phyloP scores from a whole-genome alignment of 2,888 invertebrate genomes.

The Leucophenga montana region DNA sequence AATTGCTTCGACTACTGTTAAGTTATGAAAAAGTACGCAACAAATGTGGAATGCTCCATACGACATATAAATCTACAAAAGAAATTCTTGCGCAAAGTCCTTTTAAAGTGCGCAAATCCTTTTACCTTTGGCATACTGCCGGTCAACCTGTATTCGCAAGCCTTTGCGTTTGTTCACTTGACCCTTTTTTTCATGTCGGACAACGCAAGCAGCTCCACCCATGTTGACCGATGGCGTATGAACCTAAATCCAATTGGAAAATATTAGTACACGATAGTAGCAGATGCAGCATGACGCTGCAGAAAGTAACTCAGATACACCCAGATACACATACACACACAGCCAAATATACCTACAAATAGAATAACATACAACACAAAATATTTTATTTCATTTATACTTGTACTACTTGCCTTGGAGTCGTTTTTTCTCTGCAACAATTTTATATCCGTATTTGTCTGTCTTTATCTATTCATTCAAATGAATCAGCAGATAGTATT shows the following conservation, averaged over 20 bases:
- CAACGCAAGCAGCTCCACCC: slow-evolving; percentile 50
- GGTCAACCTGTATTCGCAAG: too few species aligned
- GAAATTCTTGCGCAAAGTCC: too few species aligned
- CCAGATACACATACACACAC: slow-evolving; percentile 30
- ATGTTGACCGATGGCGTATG: slow-evolving; percentile 61
- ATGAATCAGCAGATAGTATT: slow-evolving; percentile 11
- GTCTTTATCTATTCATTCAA: slow-evolving; percentile 23
- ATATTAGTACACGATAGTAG: neutral
- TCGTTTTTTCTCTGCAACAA: neutral
- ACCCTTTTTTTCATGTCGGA: slow-evolving; percentile 47
- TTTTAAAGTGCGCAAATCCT: too few species aligned
- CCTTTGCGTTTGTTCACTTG: too few species aligned
- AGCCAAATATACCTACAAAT: slow-evolving; percentile 23
- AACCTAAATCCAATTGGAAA: slow-evolving; percentile 56
- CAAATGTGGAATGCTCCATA: too few species aligned
- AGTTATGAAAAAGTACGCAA: too few species aligned
- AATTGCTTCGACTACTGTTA: too few species aligned
- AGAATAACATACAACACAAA: too few species aligned
- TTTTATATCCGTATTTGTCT: slow-evolving; percentile 20
- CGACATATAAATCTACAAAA: too few species aligned
- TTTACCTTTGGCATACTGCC: too few species aligned
- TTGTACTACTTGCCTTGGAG: neutral
- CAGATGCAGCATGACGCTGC: slow-evolving; percentile 5
- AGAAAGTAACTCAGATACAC: slow-evolving; percentile 29
- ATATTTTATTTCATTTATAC: slow-evolving; percentile 9